These are phyloP conservation scores for Smutsia gigantea DNA, from an alignment of 2,797 vertebrate genomes.

Conservation along the genomic window DNA sequence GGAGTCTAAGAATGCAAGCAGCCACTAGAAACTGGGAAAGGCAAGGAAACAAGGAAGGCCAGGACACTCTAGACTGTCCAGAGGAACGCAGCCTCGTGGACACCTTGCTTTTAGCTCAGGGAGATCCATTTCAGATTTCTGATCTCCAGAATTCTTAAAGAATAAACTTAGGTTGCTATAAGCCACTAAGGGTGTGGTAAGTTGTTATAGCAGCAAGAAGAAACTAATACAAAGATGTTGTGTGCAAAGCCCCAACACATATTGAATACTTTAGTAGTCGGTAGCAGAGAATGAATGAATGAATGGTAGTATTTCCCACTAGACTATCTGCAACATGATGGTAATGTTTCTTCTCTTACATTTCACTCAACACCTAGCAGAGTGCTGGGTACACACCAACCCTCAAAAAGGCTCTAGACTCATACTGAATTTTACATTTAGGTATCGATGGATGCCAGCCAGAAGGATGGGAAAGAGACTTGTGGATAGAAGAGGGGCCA, in stretches of 20 bases:
- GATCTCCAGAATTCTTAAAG: background rate
- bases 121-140: background rate
- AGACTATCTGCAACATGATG: background rate
- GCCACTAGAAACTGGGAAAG: background rate
- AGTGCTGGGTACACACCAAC: background rate
- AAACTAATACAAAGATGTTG: background rate
- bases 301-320: background rate
- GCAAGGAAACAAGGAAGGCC: background rate
- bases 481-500: background rate
- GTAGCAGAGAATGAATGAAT: background rate
- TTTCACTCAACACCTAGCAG: background rate
- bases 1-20: background rate
- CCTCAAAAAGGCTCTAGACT: background rate
- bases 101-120: too few relatives aligned
- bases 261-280: background rate
- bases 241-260: background rate
- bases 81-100: background rate
- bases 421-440: background rate
- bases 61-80: background rate
- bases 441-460: background rate
- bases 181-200: background rate
- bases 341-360: conserved; percentile 52
- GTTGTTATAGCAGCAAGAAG: background rate
- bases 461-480: background rate
- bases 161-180: background rate